Conservation (phyloP, 1,140 invertebrate species). For the Elysia chlorotica region DNA sequence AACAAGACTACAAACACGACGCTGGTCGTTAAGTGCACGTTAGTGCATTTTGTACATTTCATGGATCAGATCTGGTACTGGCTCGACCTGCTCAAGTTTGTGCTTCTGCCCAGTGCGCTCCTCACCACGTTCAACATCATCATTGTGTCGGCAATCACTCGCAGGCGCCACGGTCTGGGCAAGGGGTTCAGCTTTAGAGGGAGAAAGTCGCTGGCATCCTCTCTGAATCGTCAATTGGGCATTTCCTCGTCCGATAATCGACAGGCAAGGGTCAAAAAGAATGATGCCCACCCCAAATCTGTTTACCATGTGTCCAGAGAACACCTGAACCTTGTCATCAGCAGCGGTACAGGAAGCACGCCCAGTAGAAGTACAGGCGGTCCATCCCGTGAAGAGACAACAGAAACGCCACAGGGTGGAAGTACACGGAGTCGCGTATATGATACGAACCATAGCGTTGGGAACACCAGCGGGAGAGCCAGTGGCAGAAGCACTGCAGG, state of each 20-base stretch:
- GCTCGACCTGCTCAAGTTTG: conserved; percentile 1
- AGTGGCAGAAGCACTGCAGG: no score
- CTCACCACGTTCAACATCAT: conserved; percentile 12
- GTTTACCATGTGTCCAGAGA: no score
- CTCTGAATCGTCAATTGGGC: neutral
- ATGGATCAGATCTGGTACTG: conserved; percentile 6
- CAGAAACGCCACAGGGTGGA: neutral
- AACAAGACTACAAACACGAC: neutral
- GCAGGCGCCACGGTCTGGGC: no score
- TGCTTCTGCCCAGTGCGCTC: conserved; percentile 5
- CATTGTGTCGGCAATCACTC: conserved; percentile 2
- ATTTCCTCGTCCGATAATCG: neutral
- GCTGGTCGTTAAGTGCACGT: neutral
- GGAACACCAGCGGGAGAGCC: neutral
- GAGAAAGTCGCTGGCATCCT: neutral
- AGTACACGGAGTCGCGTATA: no score
- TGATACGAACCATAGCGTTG: neutral
- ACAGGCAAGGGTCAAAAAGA: neutral
- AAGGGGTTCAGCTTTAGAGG: no score
- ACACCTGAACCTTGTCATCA: neutral
- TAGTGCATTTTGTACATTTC: neutral
- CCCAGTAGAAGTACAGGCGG: neutral
- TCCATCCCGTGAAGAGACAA: neutral
- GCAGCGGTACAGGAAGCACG: neutral
- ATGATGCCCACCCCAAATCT: no score